These are phyloP conservation scores for Lasioglossum malachurum DNA, from an alignment of 2,888 invertebrate species.

Conservation along the genomic window DNA sequence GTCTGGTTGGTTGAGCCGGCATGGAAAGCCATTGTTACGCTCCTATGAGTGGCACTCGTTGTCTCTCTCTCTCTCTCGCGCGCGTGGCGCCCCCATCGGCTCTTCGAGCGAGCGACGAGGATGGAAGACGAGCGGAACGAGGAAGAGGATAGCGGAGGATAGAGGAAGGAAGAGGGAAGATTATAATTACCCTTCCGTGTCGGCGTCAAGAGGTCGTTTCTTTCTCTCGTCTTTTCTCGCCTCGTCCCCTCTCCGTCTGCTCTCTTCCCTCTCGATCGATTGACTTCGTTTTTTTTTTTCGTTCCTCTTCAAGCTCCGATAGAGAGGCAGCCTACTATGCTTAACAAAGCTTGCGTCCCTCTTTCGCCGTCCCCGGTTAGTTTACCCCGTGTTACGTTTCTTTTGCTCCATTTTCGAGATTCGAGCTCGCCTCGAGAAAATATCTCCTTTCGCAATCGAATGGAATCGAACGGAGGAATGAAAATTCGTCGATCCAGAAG, in stretches of 20 bases:
- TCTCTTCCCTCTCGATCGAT: constrained; percentile 26
- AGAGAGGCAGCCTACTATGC: background rate
- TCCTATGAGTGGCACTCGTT: constrained; percentile 72
- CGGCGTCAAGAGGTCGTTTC: constrained; percentile 39
- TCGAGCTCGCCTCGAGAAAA: background rate
- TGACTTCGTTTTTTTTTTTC: constrained; percentile 9
- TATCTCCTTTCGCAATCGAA: too few species aligned
- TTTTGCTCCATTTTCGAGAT: constrained; percentile 23
- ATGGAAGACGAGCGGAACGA: constrained; percentile 24
- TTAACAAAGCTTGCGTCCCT: constrained; percentile 18
- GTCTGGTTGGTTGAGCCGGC: constrained; percentile 75
- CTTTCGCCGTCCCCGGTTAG: background rate
- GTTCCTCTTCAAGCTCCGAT: background rate
- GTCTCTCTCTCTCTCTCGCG: constrained; percentile 63
- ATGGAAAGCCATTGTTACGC: constrained; percentile 80
- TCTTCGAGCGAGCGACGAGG: constrained; percentile 26
- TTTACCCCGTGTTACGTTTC: background rate
- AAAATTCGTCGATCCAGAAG: background rate
- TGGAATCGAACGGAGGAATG: background rate
- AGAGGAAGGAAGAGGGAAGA: constrained; percentile 49
- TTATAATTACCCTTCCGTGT: constrained; percentile 72
- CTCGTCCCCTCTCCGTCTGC: background rate
- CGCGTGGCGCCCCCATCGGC: constrained; percentile 63
- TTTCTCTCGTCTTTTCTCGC: constrained; percentile 30
- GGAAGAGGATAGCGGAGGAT: constrained; percentile 25